Base-by-base conservation (phyloP, 1,140 invertebrate genomes). In the Bacillus rossius region DNA sequence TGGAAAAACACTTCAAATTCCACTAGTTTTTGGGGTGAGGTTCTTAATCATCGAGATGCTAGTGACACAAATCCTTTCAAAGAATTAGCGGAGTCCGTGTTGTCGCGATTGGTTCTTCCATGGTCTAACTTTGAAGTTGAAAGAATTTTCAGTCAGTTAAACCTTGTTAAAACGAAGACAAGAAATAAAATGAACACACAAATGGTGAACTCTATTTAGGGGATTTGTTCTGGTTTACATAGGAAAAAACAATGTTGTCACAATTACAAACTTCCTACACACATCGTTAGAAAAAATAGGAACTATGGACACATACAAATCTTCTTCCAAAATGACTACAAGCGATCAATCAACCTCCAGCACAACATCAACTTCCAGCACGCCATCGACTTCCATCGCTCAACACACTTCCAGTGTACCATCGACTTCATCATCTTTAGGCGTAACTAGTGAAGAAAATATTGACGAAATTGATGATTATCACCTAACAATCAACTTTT, bases 1-100 rank as follows among this genome's bases (percentile, higher is more conserved):
- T 64, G 57, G 62, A 53, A 56, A 14, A 43, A 62, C 17, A 59
- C 40, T 5, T 52, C 57, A 10, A 55, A 64, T 34, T 63, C 62
- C 8, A 47, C 65, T 19, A 22, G 55, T 38, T 70, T 73, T 61
- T 71, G 67, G 69, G 43, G n/a, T 10, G 64, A 70, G 61, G 65
- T 70, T 43, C 26, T 19, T 23, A 47, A 61, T 13, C 69, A 71
- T 49, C 61, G 52, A 61, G 60, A 73, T 65, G 64, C 68, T 25
- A 55, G 51, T n/a, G 61, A 60, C 26, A 17, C 58, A 59, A 68
- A 67, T 65, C 61, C 62, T 3, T 45, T 45, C 42, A 45, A 45
- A 45, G 42, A 45, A 45, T 22, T 45, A 19, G 42, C 42, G 16
- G 42, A 45, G 8, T 45, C 16, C 16, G 42, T 22, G 8, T 45